Evolutionary conservation across 2,113 vertebrate genomes (phyloP).

Genomic region (Dendrocopos noguchii): DNA sequence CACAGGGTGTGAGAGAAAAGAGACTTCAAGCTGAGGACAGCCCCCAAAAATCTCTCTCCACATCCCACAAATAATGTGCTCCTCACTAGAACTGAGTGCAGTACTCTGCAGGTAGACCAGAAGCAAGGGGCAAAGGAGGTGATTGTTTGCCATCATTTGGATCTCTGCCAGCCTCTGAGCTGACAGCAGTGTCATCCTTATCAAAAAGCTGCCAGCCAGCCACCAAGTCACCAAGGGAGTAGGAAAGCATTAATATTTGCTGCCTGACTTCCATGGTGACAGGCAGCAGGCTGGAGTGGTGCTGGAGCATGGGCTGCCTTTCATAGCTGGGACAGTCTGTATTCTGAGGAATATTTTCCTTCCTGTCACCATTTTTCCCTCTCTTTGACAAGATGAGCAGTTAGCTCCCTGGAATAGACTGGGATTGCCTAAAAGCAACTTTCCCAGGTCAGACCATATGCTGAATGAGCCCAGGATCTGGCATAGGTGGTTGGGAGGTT

Average conservation of each 20-base stretch:
- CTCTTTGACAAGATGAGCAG: not conserved
- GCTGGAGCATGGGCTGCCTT: not conserved
- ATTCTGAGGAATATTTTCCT: not conserved
- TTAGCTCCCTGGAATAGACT: not conserved
- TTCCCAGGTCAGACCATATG: not conserved
- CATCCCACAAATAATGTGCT: not conserved
- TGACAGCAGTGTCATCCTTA: not conserved
- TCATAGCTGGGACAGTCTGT: not conserved
- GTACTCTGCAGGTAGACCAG: not conserved
- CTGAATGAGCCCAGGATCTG: not conserved
- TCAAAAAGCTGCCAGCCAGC: not conserved
- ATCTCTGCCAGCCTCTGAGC: not conserved
- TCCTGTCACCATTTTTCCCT: not conserved
- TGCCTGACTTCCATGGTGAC: not conserved
- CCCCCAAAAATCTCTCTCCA: not conserved
- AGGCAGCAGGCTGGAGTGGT: not conserved
- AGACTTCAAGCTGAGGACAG: not conserved
- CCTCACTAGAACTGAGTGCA: not conserved
- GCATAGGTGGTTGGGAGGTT: not conserved
- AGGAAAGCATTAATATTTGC: not conserved
- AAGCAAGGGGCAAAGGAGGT: not conserved
- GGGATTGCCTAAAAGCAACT: not conserved
- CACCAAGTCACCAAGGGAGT: not conserved
- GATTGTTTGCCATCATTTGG: rapidly evolving
- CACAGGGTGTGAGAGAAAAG: not conserved